Conservation (phyloP, 30 jellyfish, hydroid and myxozoan species). For the Aurelia aurita region DNA sequence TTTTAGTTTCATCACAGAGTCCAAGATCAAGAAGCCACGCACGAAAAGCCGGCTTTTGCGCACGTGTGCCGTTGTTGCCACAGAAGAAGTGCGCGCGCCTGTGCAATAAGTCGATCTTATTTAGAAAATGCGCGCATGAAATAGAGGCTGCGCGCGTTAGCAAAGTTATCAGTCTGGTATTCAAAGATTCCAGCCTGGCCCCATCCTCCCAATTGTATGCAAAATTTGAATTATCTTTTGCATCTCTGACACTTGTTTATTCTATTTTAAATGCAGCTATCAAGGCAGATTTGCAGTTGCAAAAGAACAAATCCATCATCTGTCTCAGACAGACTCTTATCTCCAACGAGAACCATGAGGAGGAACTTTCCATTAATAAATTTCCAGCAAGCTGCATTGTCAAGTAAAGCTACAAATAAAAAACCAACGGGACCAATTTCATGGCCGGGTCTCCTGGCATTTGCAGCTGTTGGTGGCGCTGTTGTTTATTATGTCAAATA, state of each 20-base stretch:
- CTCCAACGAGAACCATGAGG: too few species aligned
- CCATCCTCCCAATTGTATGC: too few species aligned
- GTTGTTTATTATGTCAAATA: slow-evolving; percentile 67
- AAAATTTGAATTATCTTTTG: background rate
- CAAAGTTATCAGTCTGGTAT: too few species aligned
- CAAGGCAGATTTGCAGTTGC: slow-evolving; percentile 19
- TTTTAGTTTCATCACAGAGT: too few species aligned
- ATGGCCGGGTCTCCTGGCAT: slow-evolving; percentile 83
- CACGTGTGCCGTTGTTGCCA: too few species aligned
- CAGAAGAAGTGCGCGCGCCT: too few species aligned
- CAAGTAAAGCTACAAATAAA: background rate
- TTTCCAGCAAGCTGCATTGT: background rate
- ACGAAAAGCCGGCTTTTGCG: too few species aligned
- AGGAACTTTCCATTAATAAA: background rate
- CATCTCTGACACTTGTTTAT: background rate
- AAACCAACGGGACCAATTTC: slow-evolving; percentile 81
- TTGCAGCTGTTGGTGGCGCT: slow-evolving; percentile 88
- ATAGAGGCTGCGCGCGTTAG: background rate
- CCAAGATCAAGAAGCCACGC: too few species aligned
- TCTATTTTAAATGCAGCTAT: background rate
- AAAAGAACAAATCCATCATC: background rate
- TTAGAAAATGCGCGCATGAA: background rate
- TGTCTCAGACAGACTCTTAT: background rate
- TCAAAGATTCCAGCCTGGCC: too few species aligned
- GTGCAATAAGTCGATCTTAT: too few species aligned